These are phyloP conservation scores for Hyaena hyaena DNA, from an alignment of 2,113 vertebrate genomes.

Conservation along the genomic window DNA sequence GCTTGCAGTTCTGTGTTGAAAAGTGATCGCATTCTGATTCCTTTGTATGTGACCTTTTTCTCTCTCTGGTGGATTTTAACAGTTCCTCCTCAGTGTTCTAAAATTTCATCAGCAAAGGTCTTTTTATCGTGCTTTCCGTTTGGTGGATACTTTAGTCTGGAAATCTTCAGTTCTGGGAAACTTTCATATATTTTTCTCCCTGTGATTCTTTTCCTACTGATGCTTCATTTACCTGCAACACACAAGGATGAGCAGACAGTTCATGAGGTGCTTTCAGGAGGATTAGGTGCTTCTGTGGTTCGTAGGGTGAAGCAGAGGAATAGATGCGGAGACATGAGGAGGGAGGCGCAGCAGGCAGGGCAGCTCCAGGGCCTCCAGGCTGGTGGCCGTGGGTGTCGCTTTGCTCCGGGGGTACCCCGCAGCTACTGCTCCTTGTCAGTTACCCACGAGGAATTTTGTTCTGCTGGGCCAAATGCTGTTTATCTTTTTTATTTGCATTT, in stretches of 20 bases:
- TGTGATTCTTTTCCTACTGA: background rate
- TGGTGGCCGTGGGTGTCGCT: rapidly evolving
- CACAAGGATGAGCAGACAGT: background rate
- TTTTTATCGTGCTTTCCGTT: background rate
- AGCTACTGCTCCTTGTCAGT: background rate
- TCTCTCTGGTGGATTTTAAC: background rate
- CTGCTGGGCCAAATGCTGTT: background rate
- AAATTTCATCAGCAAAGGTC: background rate
- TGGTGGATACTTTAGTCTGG: background rate
- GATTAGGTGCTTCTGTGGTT: background rate
- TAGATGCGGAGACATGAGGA: rapidly evolving
- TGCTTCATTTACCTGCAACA: background rate
- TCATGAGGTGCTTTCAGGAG: background rate
- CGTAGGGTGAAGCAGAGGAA: background rate
- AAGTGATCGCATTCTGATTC: background rate
- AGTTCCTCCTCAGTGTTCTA: background rate
- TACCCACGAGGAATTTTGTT: rapidly evolving
- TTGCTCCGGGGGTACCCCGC: rapidly evolving
- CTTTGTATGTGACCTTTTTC: background rate
- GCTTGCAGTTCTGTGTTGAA: background rate
- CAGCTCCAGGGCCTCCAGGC: background rate
- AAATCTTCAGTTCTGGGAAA: background rate
- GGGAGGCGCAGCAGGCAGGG: rapidly evolving
- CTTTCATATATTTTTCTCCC: background rate
- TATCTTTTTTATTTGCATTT: no score